Conservation (phyloP, 2,888 invertebrate genomes). For the Melieria crassipennis region DNA sequence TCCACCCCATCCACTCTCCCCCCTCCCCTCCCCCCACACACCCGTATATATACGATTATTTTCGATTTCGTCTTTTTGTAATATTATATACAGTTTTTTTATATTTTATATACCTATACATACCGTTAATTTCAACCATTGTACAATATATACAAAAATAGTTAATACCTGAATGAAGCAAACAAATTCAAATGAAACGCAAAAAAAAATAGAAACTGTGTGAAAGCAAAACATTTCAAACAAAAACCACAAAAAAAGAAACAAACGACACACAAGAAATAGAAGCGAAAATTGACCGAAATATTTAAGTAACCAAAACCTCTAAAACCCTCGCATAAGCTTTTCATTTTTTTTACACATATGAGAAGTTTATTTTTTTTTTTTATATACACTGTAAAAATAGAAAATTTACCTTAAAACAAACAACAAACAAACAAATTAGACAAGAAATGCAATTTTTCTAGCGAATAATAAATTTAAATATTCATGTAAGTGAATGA, state of each 20-base stretch:
- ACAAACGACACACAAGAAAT: slow-evolving; percentile 14
- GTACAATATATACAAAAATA: slow-evolving; percentile 4
- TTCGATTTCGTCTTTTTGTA: neutral
- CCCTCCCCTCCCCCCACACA: neutral
- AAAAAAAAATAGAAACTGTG: slow-evolving; percentile 6
- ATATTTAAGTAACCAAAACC: slow-evolving; percentile 51
- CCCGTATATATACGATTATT: neutral
- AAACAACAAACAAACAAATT: slow-evolving; percentile 24
- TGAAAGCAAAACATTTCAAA: neutral
- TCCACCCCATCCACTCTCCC: neutral
- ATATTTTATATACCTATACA: neutral
- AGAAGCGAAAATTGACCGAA: neutral
- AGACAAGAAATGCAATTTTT: slow-evolving; percentile 31
- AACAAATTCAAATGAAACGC: neutral
- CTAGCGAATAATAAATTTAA: slow-evolving; percentile 17
- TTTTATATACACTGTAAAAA: slow-evolving; percentile 29
- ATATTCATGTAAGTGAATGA: slow-evolving; percentile 23
- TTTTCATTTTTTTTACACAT: slow-evolving; percentile 34
- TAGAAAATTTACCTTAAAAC: slow-evolving; percentile 8
- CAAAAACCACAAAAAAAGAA: slow-evolving; percentile 1
- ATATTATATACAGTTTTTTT: neutral
- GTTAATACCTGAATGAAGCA: neutral
- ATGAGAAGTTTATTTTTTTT: slow-evolving; percentile 29
- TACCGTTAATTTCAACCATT: neutral
- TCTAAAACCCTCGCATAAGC: slow-evolving; percentile 54